Evolutionary conservation across 2,797 vertebrate genomes (phyloP).

Genomic region (Poliocrania exsul): DNA sequence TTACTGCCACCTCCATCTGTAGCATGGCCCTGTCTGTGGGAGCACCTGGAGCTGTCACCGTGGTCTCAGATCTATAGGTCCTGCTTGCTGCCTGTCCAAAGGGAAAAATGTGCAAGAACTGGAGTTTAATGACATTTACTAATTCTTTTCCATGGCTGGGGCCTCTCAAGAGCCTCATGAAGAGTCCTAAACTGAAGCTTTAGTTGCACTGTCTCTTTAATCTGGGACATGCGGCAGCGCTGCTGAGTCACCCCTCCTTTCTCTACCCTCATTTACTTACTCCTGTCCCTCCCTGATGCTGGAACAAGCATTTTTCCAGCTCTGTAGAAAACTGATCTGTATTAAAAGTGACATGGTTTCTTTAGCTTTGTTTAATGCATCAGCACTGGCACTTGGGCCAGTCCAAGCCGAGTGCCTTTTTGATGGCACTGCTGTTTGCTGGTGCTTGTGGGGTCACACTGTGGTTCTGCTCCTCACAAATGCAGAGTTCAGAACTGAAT

Average conservation of each 20-base stretch:
- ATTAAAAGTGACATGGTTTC: not conserved
- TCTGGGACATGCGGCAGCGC: not conserved
- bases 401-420: not conserved
- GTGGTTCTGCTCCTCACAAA: rapidly evolving
- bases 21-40: rapidly evolving
- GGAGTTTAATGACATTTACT: not conserved
- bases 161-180: rapidly evolving
- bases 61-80: not conserved
- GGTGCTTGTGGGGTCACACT: not conserved
- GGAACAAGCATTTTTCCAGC: not conserved
- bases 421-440: not conserved
- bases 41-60: not conserved
- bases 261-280: not conserved
- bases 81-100: not conserved
- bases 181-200: not conserved
- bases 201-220: not conserved
- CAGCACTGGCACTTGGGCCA: not conserved
- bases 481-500: not conserved
- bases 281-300: not conserved
- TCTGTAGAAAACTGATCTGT: not conserved
- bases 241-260: not conserved
- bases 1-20: not conserved
- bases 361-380: not conserved
- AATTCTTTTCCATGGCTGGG: not conserved
- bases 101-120: not conserved